Evolutionary conservation across 2,888 invertebrate species (phyloP).

Genomic region (Diploptera punctata): DNA sequence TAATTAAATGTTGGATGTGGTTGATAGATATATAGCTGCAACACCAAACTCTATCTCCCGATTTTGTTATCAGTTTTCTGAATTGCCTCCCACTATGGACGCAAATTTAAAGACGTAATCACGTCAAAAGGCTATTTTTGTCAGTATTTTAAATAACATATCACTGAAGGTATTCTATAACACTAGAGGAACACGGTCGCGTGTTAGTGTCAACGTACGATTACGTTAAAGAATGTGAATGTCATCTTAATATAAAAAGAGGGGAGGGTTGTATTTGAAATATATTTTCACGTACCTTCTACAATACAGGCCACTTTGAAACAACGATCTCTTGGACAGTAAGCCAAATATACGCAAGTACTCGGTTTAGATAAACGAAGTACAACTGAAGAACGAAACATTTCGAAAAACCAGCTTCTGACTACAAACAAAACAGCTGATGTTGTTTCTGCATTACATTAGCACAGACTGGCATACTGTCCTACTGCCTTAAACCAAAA

Average conservation of each 20-base stretch:
- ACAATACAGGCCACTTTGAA: conserved; percentile 44
- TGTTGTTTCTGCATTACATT: background rate
- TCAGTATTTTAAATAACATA: background rate
- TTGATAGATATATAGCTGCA: no score
- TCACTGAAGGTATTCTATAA: background rate
- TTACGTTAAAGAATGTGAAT: no score
- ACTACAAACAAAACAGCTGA: background rate
- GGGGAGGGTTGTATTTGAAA: background rate
- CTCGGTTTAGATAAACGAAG: conserved; percentile 40
- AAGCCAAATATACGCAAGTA: conserved; percentile 43
- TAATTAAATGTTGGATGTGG: no score
- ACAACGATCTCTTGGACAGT: conserved; percentile 42
- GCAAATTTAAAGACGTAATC: no score
- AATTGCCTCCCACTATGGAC: no score
- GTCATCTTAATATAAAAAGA: background rate
- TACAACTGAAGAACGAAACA: conserved; percentile 36
- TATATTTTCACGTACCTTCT: conserved; percentile 38
- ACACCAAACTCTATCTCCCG: no score
- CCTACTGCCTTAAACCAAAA: conserved; percentile 5
- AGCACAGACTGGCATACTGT: conserved; percentile 1
- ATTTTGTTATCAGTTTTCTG: no score
- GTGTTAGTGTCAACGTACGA: no score
- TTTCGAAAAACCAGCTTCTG: background rate
- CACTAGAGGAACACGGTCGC: background rate
- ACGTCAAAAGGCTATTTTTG: background rate